These are phyloP conservation scores for Corythoichthys haematopterus DNA, from an alignment of 2,113 vertebrate species.

Conservation along the genomic window DNA sequence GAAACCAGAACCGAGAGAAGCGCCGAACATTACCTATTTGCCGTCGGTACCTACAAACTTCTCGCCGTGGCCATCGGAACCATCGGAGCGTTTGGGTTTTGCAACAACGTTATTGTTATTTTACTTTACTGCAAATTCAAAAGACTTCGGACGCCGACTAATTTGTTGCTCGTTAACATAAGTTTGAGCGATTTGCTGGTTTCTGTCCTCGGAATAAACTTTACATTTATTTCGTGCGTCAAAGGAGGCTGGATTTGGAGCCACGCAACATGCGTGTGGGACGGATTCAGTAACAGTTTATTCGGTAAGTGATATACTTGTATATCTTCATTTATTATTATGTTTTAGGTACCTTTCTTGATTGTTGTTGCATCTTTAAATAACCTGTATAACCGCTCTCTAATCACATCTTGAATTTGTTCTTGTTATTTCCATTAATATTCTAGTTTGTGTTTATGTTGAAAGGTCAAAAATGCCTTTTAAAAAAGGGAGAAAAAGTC, in stretches of 20 bases:
- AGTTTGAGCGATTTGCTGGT: constrained; percentile 83
- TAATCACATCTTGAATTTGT: too few relatives aligned
- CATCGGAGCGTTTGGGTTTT: constrained; percentile 79
- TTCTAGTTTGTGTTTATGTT: neutral
- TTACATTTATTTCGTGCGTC: constrained; percentile 83
- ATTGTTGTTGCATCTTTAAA: neutral
- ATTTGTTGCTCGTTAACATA: constrained; percentile 80
- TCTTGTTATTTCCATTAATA: neutral
- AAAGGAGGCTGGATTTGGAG: constrained; percentile 82
- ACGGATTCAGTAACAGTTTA: constrained; percentile 88
- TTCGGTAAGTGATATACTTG: constrained; percentile 77
- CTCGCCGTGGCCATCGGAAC: constrained; percentile 79
- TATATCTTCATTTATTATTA: neutral
- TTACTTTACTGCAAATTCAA: constrained; percentile 80
- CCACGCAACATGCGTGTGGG: constrained; percentile 79
- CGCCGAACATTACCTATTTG: constrained; percentile 64
- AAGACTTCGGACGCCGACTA: constrained; percentile 81
- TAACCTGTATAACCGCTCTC: too few relatives aligned
- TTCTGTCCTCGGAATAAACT: constrained; percentile 77
- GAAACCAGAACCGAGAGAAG: constrained; percentile 48
- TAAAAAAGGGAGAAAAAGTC: too few relatives aligned
- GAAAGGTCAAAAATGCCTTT: too few relatives aligned
- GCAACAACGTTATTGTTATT: constrained; percentile 80
- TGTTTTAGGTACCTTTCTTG: neutral
- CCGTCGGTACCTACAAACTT: constrained; percentile 79